Conservation (phyloP, 2,797 vertebrate genomes). For the Thunnus albacares region DNA sequence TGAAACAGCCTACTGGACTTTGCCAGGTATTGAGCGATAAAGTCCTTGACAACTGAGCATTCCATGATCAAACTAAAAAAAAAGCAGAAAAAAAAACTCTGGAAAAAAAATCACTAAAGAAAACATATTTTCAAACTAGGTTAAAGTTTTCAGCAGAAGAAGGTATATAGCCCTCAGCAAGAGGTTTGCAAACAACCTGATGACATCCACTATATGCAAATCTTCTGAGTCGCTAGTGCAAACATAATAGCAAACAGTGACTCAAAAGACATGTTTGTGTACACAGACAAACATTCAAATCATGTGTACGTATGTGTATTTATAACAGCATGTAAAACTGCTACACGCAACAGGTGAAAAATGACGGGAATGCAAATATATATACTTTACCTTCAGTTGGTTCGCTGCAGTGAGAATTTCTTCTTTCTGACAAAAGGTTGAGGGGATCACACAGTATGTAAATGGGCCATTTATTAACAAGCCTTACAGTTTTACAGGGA, state of each 20-base stretch:
- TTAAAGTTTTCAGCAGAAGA: conserved; percentile 1
- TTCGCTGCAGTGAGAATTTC: background rate
- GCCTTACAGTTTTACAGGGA: background rate
- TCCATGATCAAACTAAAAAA: background rate
- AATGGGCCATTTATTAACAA: background rate
- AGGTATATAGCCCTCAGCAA: too few species aligned
- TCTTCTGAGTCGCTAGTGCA: conserved; percentile 14
- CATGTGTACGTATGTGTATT: background rate
- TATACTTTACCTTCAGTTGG: background rate
- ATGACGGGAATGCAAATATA: conserved; percentile 11
- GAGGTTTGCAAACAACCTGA: conserved; percentile 20
- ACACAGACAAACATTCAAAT: conserved; percentile 15
- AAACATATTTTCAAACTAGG: background rate
- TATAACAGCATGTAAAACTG: conserved; percentile 12
- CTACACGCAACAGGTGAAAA: conserved; percentile 11
- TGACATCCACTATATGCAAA: conserved; percentile 29
- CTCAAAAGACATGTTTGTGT: conserved; percentile 1
- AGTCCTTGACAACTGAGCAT: too few species aligned
- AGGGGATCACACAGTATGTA: background rate
- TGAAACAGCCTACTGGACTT: too few species aligned
- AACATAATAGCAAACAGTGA: conserved; percentile 19
- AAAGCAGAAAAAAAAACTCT: too few species aligned
- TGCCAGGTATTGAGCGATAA: too few species aligned
- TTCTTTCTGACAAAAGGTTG: background rate
- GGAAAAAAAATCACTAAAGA: background rate